phyloP scores from a whole-genome alignment of 2,888 invertebrate species.

The Tridacna gigas region DNA sequence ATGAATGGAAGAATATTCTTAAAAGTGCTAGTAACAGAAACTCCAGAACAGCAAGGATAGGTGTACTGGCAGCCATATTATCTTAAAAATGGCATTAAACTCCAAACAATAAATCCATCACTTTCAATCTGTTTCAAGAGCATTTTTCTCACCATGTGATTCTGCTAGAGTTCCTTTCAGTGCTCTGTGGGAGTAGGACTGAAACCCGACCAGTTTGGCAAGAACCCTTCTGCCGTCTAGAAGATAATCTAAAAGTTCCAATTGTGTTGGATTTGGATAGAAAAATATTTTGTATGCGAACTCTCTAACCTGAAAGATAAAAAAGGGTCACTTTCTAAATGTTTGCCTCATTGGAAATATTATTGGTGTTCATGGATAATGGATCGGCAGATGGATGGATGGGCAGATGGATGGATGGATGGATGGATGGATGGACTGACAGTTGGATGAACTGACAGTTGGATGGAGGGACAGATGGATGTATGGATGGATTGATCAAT shows the following conservation, averaged over 20 bases:
- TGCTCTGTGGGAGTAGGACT: constrained; percentile 94
- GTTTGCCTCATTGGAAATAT: no score
- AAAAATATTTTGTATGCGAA: constrained; percentile 94
- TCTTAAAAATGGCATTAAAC: no score
- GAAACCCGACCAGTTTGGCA: constrained; percentile 95
- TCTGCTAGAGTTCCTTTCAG: constrained; percentile 95
- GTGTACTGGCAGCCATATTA: no score
- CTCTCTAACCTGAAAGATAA: constrained; percentile 88
- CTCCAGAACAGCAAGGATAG: no score
- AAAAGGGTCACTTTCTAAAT: no score
- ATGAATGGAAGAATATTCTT: no score
- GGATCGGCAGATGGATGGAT: no score
- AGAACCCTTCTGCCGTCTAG: constrained; percentile 91
- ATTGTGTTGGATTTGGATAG: constrained; percentile 91
- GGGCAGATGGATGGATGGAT: neutral
- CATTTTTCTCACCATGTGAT: constrained; percentile 87
- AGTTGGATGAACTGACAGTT: neutral
- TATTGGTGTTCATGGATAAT: no score
- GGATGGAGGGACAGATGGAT: neutral
- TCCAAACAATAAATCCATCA: no score
- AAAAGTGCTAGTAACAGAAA: no score
- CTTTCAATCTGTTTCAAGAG: no score
- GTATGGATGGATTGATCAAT: neutral
- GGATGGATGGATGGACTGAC: neutral
- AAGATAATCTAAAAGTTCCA: constrained; percentile 90